phyloP scores from a whole-genome alignment of 2,797 vertebrate species.

The Crypturellus tataupa region DNA sequence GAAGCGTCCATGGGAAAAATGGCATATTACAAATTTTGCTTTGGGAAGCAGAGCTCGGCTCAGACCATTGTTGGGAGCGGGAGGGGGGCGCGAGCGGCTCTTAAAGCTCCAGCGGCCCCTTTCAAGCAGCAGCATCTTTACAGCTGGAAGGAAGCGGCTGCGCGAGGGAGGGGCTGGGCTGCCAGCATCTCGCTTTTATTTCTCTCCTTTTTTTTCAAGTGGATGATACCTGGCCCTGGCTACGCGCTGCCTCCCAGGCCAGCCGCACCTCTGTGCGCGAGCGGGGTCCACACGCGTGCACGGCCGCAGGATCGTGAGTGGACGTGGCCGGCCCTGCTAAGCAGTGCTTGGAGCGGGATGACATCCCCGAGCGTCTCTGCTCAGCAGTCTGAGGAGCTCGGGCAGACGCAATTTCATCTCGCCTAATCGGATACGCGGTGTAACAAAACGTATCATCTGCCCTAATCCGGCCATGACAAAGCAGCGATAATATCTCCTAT shows the following conservation, averaged over 20 bases:
- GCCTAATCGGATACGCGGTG: neutral
- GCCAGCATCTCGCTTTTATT: conserved; percentile 33
- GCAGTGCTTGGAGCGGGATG: rapidly evolving
- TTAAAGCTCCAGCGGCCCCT: conserved; percentile 92
- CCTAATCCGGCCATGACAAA: conserved; percentile 8
- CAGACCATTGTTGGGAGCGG: conserved; percentile 89
- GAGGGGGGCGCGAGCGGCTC: conserved; percentile 84
- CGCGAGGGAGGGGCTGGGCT: neutral
- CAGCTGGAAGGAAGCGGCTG: conserved; percentile 47
- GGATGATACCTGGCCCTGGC: neutral
- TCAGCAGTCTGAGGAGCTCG: neutral
- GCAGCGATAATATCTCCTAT: neutral
- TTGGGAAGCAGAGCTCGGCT: conserved; percentile 91
- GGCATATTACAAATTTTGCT: conserved; percentile 94
- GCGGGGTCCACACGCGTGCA: neutral
- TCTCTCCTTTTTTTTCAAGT: conserved; percentile 39
- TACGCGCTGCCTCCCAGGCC: neutral
- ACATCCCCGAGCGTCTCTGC: rapidly evolving
- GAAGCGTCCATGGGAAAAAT: conserved; percentile 90
- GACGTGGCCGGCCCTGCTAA: neutral
- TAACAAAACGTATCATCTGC: neutral
- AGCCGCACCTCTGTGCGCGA: neutral
- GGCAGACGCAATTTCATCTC: neutral
- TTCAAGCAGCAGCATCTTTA: conserved; percentile 61
- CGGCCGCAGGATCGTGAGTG: neutral